Conservation (phyloP, 2,113 vertebrate species). For the Pelobates fuscus region DNA sequence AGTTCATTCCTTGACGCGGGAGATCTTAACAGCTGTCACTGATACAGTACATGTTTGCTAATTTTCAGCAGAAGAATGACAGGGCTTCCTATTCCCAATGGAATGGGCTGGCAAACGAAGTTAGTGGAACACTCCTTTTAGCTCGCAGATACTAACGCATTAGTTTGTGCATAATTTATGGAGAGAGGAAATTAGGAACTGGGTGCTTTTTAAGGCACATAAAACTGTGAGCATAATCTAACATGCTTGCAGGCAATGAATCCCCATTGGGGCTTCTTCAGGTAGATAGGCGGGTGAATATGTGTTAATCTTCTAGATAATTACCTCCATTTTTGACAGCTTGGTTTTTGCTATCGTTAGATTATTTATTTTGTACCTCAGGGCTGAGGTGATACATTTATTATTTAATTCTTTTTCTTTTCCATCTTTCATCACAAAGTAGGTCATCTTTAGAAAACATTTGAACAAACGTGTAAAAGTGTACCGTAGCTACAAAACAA, state of each 20-base stretch:
- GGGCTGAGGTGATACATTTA: conserved; percentile 1
- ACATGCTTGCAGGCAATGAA: background rate
- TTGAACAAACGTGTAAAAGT: background rate
- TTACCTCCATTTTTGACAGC: conserved; percentile 14
- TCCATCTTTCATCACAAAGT: background rate
- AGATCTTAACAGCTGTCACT: conserved; percentile 42
- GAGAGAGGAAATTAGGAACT: conserved; percentile 1
- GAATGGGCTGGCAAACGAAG: background rate
- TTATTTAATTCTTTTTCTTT: background rate
- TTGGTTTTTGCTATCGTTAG: background rate
- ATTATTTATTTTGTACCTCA: conserved; percentile 11
- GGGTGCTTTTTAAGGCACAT: conserved; percentile 16
- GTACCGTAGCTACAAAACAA: background rate
- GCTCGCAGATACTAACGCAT: background rate
- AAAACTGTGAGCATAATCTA: background rate
- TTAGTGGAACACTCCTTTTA: background rate
- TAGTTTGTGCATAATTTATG: conserved; percentile 36
- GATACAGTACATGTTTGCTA: conserved; percentile 11
- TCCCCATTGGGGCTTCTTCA: conserved; percentile 7
- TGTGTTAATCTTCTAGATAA: conserved; percentile 34
- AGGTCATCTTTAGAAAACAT: conserved; percentile 3
- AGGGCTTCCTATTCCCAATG: background rate
- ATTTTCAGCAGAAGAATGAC: conserved; percentile 22
- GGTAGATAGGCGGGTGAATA: conserved; percentile 14
- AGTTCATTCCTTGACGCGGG: conserved; percentile 5